Evolutionary conservation across 2,113 vertebrate genomes (phyloP).

Genomic region (Colossoma macropomum): DNA sequence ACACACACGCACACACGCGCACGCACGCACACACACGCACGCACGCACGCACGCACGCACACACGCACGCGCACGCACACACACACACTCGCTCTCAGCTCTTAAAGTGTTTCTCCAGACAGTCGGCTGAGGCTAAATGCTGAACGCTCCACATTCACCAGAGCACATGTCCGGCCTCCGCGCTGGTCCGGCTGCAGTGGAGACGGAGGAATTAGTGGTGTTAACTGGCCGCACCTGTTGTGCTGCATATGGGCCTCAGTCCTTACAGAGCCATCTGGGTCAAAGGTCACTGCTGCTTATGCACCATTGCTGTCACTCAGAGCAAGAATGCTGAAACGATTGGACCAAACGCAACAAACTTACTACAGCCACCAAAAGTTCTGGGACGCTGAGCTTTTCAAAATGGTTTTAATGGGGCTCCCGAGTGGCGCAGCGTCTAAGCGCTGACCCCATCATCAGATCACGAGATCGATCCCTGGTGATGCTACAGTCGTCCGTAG

Average conservation of each 20-base stretch:
- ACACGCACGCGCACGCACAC: too few species aligned
- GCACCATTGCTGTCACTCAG: too few species aligned
- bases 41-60: conserved; percentile 32
- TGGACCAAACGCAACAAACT: too few species aligned
- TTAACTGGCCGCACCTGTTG: conserved; percentile 53
- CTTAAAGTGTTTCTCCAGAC: conserved; percentile 50
- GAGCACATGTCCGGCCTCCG: conserved; percentile 36
- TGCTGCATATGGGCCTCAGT: conserved; percentile 23
- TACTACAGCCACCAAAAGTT: too few species aligned
- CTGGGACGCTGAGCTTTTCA: too few species aligned
- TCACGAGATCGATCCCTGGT: too few species aligned
- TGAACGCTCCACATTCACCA: conserved; percentile 32
- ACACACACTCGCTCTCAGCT: background rate
- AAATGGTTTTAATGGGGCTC: too few species aligned
- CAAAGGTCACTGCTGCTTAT: conserved; percentile 37
- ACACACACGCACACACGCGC: too few species aligned
- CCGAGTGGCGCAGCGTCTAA: too few species aligned
- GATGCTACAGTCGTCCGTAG: too few species aligned
- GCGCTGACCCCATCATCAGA: too few species aligned
- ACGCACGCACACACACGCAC: conserved; percentile 12
- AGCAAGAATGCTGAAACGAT: too few species aligned
- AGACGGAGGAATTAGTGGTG: conserved; percentile 34
- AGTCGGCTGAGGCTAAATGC: background rate
- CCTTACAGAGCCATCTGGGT: conserved; percentile 41
- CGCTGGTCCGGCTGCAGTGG: background rate